Conservation (phyloP, 2,888 invertebrate species). For the Andrena fulva region DNA sequence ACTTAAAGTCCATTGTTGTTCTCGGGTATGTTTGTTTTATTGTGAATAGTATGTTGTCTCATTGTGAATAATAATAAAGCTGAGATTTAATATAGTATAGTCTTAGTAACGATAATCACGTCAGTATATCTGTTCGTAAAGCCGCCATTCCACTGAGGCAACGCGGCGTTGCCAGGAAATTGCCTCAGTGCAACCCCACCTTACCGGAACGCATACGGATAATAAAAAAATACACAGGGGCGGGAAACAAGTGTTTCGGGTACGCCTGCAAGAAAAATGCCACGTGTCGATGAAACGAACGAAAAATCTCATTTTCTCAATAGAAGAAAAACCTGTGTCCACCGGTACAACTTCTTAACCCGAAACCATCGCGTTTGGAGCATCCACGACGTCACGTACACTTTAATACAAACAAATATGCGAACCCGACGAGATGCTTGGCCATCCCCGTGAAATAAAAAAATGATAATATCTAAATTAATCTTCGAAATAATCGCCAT, state of each 20-base stretch:
- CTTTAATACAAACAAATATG: no score
- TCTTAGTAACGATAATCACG: constrained; percentile 33
- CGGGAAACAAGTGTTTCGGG: neutral
- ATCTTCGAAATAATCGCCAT: neutral
- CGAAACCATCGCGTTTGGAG: neutral
- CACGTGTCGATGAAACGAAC: neutral
- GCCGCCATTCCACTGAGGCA: no score
- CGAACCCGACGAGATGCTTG: no score
- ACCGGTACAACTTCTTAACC: neutral
- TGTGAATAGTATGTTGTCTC: constrained; percentile 31
- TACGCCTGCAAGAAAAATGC: constrained; percentile 3
- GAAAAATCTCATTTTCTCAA: neutral
- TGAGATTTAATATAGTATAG: constrained; percentile 30
- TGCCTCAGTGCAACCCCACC: no score
- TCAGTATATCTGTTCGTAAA: constrained; percentile 8
- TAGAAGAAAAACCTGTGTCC: neutral
- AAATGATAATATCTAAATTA: no score
- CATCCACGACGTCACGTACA: no score
- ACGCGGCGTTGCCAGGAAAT: no score
- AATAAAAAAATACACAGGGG: constrained; percentile 17
- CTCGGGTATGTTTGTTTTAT: constrained; percentile 18
- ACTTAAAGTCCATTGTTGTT: constrained; percentile 8
- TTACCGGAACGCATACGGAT: constrained; percentile 4
- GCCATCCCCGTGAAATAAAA: no score
- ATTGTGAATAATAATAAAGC: constrained; percentile 21